A percentile compares a stretch with the other conserved stretches of the same genome.
Conservation (phyloP, 2,797 vertebrate species). For the Mastacembelus armatus region DNA sequence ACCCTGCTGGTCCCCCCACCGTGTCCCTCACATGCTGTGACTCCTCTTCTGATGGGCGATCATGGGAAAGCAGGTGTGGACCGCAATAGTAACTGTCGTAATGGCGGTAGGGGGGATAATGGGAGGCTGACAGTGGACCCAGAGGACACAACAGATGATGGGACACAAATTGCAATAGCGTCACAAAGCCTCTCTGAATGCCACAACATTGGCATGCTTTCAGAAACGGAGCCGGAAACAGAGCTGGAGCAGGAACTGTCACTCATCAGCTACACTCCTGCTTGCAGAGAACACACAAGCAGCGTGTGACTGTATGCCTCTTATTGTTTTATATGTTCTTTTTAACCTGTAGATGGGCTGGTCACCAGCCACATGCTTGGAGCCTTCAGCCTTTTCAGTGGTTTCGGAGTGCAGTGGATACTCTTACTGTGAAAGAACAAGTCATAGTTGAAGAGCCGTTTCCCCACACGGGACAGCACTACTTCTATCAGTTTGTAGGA, state of each 20-base stretch:
- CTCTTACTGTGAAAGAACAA: slow-evolving; percentile 14
- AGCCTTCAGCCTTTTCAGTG: neutral
- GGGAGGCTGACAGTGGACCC: slow-evolving; percentile 80
- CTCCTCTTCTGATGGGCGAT: slow-evolving; percentile 71
- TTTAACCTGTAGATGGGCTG: slow-evolving; percentile 12
- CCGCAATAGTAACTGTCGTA: slow-evolving; percentile 88
- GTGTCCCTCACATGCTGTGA: slow-evolving; percentile 78
- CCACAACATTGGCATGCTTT: slow-evolving; percentile 50
- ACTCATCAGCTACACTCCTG: slow-evolving; percentile 85
- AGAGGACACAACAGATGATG: slow-evolving; percentile 85
- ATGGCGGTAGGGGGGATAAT: slow-evolving; percentile 76
- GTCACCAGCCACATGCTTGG: slow-evolving; percentile 10
- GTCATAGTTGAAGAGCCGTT: slow-evolving; percentile 10
- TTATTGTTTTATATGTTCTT: neutral
- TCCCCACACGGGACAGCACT: slow-evolving; percentile 26
- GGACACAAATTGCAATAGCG: slow-evolving; percentile 62
- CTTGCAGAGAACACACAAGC: slow-evolving; percentile 89
- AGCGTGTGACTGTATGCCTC: slow-evolving; percentile 85
- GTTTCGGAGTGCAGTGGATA: slow-evolving; percentile 8
- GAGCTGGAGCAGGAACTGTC: slow-evolving; percentile 81
- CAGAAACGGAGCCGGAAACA: slow-evolving; percentile 67
- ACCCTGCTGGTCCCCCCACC: slow-evolving; percentile 58
- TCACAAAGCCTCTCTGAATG: slow-evolving; percentile 61
- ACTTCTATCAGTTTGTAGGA: neutral
- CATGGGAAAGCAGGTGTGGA: slow-evolving; percentile 71